Base-by-base conservation (phyloP, 1,140 invertebrate species). In the Arion vulgaris region DNA sequence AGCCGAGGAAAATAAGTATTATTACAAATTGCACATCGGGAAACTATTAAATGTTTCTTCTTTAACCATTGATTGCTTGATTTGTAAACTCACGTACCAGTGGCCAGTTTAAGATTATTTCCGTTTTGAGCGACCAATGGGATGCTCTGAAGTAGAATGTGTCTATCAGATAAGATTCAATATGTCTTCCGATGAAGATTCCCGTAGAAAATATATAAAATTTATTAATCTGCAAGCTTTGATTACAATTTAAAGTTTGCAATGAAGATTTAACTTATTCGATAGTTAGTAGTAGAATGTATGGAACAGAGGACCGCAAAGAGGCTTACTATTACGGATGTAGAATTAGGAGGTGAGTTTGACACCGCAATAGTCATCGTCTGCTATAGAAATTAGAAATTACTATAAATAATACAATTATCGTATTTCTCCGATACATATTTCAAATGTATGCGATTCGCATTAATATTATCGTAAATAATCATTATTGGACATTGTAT, bases 341-440 rank as follows among this genome's bases (percentile, higher is more conserved):
- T 38, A 73, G 51, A 45, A 36, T 81, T 41, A 36, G 80, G 45
- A 73, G 80, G 80, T 81, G 80, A 73, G 80, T 32, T 36, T 13
- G 19, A 9, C 41, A 45, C 5, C 5, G 41, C 41, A 45, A 15
- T 45, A 15, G 41, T 15, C 41, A 23, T 57, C 53, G 53, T 57
- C 53, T 57, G 53, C 53, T 57, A 57, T 15, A 45, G 15, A 45
- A 45, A 45, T 45, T n/a, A n/a, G n/a, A n/a, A n/a, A n/a, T n/a
- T n/a, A n/a, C n/a, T n/a, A n/a, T n/a, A n/a, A n/a, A n/a, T n/a
- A n/a, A n/a, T n/a, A n/a, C n/a, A n/a, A n/a, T n/a, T n/a, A n/a
- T n/a, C n/a, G n/a, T n/a, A n/a, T n/a, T n/a, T n/a, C n/a, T n/a
- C n/a, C n/a, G n/a, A n/a, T n/a, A n/a, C n/a, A n/a, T n/a, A n/a